Conservation (phyloP, 2,888 invertebrate genomes). For the Eupithecia subfuscata region DNA sequence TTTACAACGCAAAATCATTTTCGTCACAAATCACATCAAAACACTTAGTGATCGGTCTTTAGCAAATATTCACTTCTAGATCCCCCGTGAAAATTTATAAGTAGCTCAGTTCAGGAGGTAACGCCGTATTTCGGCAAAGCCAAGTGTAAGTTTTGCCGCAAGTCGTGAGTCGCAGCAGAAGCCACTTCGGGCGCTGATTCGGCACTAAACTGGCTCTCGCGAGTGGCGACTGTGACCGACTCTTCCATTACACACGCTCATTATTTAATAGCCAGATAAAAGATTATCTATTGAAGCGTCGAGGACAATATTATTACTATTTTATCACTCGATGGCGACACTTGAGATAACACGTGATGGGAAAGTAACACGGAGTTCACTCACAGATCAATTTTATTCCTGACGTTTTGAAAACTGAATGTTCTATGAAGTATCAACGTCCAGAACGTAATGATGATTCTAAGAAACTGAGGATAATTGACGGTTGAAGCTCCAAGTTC, state of each 20-base stretch:
- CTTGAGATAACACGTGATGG: slow-evolving; percentile 5
- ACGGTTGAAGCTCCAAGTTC: slow-evolving; percentile 35
- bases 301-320: slow-evolving; percentile 66
- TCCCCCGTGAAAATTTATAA: background rate
- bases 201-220: slow-evolving; percentile 53
- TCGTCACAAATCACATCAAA: slow-evolving; percentile 27
- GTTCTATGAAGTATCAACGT: background rate
- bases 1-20: slow-evolving; percentile 31
- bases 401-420: background rate
- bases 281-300: slow-evolving; percentile 79
- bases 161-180: background rate
- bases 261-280: slow-evolving; percentile 81
- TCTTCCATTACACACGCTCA: slow-evolving; percentile 61
- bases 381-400: background rate
- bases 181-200: slow-evolving; percentile 48
- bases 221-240: slow-evolving; percentile 50
- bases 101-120: background rate
- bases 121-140: background rate
- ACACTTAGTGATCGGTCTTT: slow-evolving; percentile 9
- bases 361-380: background rate
- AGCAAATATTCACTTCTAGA: background rate
- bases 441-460: slow-evolving; percentile 6
- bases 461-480: slow-evolving; percentile 17
- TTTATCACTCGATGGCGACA: slow-evolving; percentile 59
- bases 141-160: background rate